Conservation (phyloP, 2,113 vertebrate genomes). For the Chascanopsetta lugubris region DNA sequence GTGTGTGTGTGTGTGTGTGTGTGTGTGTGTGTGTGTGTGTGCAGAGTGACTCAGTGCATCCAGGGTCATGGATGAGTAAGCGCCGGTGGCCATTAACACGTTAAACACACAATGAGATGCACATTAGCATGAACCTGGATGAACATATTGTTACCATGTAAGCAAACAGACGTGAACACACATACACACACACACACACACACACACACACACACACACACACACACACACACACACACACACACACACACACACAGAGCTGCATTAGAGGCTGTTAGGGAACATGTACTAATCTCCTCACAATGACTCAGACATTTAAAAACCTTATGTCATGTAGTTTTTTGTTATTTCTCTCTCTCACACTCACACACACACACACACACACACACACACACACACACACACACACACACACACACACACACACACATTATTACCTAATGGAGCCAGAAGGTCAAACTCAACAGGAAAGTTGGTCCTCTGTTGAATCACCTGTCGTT, state of each 20-base stretch:
- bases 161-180: no score
- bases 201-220: not conserved
- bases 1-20: constrained; percentile 3
- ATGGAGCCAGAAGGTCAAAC: constrained; percentile 3
- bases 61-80: constrained; percentile 60
- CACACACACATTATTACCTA: not conserved
- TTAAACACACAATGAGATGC: constrained; percentile 69
- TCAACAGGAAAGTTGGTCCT: constrained; percentile 1
- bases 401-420: no score
- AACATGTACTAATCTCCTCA: constrained; percentile 20
- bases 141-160: constrained; percentile 18
- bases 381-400: not conserved
- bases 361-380: not conserved
- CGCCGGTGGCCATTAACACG: constrained; percentile 70
- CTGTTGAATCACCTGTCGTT: no score
- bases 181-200: not conserved
- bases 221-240: no score
- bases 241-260: constrained; percentile 13
- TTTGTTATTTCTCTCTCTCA: no score
- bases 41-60: constrained; percentile 69
- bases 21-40: constrained; percentile 15
- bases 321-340: constrained; percentile 26
- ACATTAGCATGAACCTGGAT: constrained; percentile 38
- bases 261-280: constrained; percentile 56
- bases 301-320: constrained; percentile 35